Evolutionary conservation across 2,113 vertebrate species (phyloP), one percentile per base, ranked within the genome.

Genomic region (Camelus dromedarius): DNA sequence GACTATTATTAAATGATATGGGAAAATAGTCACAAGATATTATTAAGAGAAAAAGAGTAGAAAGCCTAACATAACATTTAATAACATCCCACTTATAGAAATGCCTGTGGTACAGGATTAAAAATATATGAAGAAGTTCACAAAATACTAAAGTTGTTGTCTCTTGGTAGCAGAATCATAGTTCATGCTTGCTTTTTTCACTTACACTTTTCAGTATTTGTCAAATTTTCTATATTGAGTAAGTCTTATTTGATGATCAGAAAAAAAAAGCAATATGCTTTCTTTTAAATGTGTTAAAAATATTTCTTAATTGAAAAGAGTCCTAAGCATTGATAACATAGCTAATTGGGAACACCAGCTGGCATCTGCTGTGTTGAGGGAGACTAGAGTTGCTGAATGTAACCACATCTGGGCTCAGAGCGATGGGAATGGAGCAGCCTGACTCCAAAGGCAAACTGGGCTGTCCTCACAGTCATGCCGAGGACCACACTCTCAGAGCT

Each of bases 1-100:
- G 48, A 48, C 54, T 42, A 60, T 60, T 90, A 94, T 60, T 90
- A 94, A 80, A 73, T 87, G 42, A 86, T 64, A 32, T 22, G 50
- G 38, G 30, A 80, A 87, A 89, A 91, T 76, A 42, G 9, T 92
- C 69, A 96, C 66, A 91, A 81, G 66, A 81, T 80, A 56, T 54
- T 84, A 64, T 11, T 35, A 66, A 97, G 73, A 94, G 70, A 26
- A 88, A 84, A 12, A 50, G 80, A 84, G 56, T n/a, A 0, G 42
- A 64, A 42, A 80, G 50, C 32, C 22, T 64, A 62, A 16, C 8
- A 81, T 10, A 16, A 70, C 4, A 32, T n/a, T 76, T 76, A 91
- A 62, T 3, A 62, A 6, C 15, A 54, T 93, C 12, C 20, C 19
- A 48, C 19, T 6, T 69, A 1, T 28, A 91, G 69, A 94, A 95